A percentile compares a stretch with the other conserved stretches of the same genome.
phyloP scores from a whole-genome alignment of 2,797 vertebrate species.

The Sylvia borin region DNA sequence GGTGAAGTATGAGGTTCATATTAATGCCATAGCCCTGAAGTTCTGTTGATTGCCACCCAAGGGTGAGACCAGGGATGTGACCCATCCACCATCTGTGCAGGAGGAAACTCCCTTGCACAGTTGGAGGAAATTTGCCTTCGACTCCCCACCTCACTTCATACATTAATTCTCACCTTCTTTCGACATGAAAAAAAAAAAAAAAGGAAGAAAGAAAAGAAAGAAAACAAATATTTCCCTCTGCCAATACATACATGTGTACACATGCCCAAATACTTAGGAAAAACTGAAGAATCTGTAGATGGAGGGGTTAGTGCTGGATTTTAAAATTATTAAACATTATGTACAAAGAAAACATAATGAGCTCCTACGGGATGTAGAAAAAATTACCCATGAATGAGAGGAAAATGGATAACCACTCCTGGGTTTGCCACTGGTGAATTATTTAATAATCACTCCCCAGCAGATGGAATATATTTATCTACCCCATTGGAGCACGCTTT shows the following conservation, averaged over 20 bases:
- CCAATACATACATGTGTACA: neutral
- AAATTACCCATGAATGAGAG: constrained; percentile 45
- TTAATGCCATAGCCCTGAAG: neutral
- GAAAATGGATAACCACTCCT: constrained; percentile 55
- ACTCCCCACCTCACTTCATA: neutral
- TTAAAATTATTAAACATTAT: constrained; percentile 49
- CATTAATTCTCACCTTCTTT: neutral
- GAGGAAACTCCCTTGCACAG: neutral
- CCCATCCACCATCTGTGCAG: neutral
- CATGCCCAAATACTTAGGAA: neutral
- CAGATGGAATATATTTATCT: constrained; percentile 61
- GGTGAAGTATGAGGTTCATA: neutral
- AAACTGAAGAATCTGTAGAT: neutral
- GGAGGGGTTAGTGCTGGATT: constrained; percentile 6
- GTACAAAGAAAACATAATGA: constrained; percentile 59
- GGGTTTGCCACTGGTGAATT: constrained; percentile 60
- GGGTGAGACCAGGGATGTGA: neutral
- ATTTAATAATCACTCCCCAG: constrained; percentile 69
- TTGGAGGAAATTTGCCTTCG: neutral
- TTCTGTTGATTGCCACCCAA: neutral
- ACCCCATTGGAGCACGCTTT: constrained; percentile 39
- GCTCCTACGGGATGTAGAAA: constrained; percentile 42
- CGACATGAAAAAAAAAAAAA: neutral
- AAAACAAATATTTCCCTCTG: neutral
- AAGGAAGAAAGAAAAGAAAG: neutral